Base-by-base conservation (phyloP, 2,113 vertebrate species). In the Atractosteus spatula region DNA sequence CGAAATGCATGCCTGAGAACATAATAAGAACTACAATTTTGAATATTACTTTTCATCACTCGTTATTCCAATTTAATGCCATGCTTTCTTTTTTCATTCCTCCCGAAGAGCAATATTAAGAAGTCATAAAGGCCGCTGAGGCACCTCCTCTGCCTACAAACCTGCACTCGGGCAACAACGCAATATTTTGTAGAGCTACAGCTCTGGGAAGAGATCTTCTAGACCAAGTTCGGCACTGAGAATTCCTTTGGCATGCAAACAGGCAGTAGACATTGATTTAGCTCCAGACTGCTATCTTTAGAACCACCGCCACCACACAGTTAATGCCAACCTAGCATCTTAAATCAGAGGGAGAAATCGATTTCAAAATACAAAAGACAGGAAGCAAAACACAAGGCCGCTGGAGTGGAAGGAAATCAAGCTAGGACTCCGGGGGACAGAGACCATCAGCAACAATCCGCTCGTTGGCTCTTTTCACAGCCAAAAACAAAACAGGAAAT, bases 321-420 rank as follows among this genome's bases (percentile, higher is more conserved):
- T 6, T 59, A 14, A 8, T n/a, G 57, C 12, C 5, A 59, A 59
- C 57, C 3, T 3, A 13, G 14, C 57, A 13, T 59, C n/a, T 5
- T 65, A 65, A 8, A 65, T 65, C 41, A 8, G 29, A 65, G 62
- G 41, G 17, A 29, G n/a, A 43, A 11, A 65, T 65, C 62, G 41
- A 65, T 41, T 65, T 65, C 29, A 41, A 65, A 41, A 65, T 0
- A 29, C 62, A 65, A 10, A 7, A 65, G 62, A 65, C 41, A 43
- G 62, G 62, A 65, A 8, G 16, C 17, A 2, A 65, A 8, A 41
- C 17, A 29, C 8, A 65, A 65, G 62, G 62, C 12, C 41, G 17
- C 17, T 65, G 41, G 41, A 41, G 62, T 65, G 8, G 6, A 65
- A 65, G 29, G 62, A 65, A 65, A 65, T 43, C 62, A 41, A 65